A percentile compares a stretch with the other conserved stretches of the same genome.
phyloP scores from a whole-genome alignment of 2,113 vertebrate genomes.

The Carassius carassius region DNA sequence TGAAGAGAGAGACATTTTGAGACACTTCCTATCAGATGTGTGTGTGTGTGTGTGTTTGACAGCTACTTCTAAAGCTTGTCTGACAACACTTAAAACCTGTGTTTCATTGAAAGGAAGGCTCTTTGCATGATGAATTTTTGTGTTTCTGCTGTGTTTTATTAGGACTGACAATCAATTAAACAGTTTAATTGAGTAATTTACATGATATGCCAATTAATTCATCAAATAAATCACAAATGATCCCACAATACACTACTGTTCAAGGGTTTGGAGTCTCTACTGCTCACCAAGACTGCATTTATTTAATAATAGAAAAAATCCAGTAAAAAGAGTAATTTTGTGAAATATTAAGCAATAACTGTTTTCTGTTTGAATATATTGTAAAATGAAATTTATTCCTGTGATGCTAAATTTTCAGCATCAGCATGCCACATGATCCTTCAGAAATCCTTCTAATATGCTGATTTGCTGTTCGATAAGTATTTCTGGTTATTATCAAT shows the following conservation, averaged over 20 bases:
- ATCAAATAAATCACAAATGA: background rate
- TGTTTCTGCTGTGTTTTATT: background rate
- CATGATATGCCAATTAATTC: background rate
- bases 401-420: background rate
- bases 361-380: background rate
- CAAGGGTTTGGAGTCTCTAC: background rate
- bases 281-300: background rate
- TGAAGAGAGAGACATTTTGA: constrained; percentile 3
- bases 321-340: background rate
- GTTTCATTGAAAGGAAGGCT: background rate
- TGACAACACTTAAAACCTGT: background rate
- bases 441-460: too few species aligned
- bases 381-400: background rate
- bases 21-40: background rate
- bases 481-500: too few species aligned
- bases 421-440: background rate
- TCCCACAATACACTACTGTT: background rate
- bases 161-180: background rate
- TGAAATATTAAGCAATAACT: background rate
- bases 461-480: too few species aligned
- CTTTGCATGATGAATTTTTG: background rate
- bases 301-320: background rate
- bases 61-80: background rate
- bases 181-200: background rate
- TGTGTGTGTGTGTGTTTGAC: background rate